Percentiles rank a stretch among this genome's conserved stretches.
These are phyloP conservation scores for Stenchaetothrips biformis DNA, from an alignment of 2,888 invertebrate species.

Conservation along the genomic window DNA sequence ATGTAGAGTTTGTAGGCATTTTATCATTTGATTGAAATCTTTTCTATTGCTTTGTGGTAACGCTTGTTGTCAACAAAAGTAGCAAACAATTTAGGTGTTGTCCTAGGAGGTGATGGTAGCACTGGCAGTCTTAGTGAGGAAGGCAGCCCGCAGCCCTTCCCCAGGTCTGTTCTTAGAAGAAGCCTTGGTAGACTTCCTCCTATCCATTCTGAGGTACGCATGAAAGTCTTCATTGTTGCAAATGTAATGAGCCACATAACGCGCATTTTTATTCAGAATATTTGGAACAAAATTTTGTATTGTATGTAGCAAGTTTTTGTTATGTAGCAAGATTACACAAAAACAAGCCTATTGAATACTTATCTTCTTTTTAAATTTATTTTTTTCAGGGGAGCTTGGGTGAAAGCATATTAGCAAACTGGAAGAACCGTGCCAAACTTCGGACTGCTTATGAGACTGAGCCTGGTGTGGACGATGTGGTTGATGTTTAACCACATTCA, in stretches of 20 bases:
- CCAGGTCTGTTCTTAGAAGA: neutral
- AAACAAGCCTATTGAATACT: neutral
- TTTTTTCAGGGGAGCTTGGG: slow-evolving; percentile 8
- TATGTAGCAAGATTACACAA: no score
- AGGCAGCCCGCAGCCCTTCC: neutral
- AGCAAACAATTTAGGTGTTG: neutral
- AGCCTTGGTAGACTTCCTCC: slow-evolving; percentile 12
- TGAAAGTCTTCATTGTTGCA: no score
- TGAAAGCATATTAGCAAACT: slow-evolving; percentile 1
- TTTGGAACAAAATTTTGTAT: neutral
- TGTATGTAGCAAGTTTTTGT: neutral
- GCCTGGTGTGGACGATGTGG: slow-evolving; percentile 22
- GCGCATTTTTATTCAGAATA: neutral
- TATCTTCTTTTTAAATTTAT: neutral
- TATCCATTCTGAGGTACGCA: neutral
- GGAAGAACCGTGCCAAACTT: slow-evolving; percentile 21
- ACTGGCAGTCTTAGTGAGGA: neutral
- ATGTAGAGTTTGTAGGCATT: no score
- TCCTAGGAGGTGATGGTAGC: neutral
- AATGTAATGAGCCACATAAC: no score
- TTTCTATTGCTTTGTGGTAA: neutral
- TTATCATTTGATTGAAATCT: neutral
- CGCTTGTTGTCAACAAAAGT: neutral
- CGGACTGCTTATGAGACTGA: slow-evolving; percentile 20
- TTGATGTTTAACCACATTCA: neutral